Evolutionary conservation across 1,140 invertebrate genomes (phyloP).

Genomic region (Paracyclopina nana): DNA sequence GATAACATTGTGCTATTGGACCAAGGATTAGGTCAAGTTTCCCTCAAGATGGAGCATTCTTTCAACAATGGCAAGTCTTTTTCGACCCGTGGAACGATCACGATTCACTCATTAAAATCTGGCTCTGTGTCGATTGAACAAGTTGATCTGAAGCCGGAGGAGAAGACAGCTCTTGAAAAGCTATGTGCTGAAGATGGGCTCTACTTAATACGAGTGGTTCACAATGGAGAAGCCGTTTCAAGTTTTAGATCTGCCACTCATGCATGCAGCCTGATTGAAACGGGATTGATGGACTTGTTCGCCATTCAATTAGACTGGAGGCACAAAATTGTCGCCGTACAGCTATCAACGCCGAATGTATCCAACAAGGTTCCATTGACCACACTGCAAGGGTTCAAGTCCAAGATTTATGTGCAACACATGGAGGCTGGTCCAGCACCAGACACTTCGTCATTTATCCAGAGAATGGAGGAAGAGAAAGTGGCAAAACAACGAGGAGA

Average conservation of each 20-base stretch:
- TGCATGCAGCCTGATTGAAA: constrained; percentile 4
- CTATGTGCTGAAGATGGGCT: background rate
- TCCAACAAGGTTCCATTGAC: too few relatives aligned
- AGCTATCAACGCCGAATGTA: background rate
- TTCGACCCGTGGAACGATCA: background rate
- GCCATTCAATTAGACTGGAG: constrained; percentile 1
- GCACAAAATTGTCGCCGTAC: background rate
- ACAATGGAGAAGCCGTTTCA: background rate
- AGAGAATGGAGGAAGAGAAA: constrained; percentile 16
- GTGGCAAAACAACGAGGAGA: constrained; percentile 8
- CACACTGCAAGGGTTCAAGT: background rate
- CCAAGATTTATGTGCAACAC: background rate
- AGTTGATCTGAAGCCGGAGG: background rate
- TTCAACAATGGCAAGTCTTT: constrained; percentile 3
- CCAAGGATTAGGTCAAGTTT: too few relatives aligned
- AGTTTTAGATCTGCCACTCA: background rate
- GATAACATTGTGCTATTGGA: too few relatives aligned
- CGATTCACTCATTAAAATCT: background rate
- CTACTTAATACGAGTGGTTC: background rate
- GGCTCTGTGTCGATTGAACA: background rate
- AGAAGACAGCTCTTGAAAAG: background rate
- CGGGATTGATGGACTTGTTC: background rate
- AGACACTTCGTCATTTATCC: constrained; percentile 11
- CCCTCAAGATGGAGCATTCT: background rate
- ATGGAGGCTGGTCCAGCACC: constrained; percentile 3